These are phyloP conservation scores for Bubo scandiacus DNA, from an alignment of 2,113 vertebrate genomes.

Conservation along the genomic window DNA sequence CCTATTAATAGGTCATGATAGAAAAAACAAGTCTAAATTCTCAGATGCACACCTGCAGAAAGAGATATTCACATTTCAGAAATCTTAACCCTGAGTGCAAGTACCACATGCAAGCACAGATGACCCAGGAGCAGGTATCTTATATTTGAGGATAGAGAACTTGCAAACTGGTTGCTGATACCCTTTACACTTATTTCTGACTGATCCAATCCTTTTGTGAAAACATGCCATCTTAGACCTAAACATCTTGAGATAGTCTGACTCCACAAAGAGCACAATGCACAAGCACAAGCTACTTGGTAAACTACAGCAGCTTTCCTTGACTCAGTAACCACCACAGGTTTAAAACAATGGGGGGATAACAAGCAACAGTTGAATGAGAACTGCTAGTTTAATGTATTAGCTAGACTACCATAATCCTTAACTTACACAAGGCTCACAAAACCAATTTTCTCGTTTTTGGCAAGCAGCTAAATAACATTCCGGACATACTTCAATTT, in stretches of 20 bases:
- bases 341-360: not conserved
- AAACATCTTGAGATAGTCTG: not conserved
- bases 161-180: not conserved
- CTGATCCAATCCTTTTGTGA: not conserved
- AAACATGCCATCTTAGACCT: not conserved
- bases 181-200: not conserved
- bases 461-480: slow-evolving; percentile 98
- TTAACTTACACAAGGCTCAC: slow-evolving; percentile 95
- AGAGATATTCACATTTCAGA: not conserved
- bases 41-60: not conserved
- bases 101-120: not conserved
- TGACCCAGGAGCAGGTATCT: not conserved
- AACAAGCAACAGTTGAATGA: not conserved
- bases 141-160: not conserved
- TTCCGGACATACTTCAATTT: slow-evolving; percentile 99
- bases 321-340: not conserved
- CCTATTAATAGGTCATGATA: not conserved
- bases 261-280: not conserved
- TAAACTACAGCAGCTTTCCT: not conserved
- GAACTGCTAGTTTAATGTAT: not conserved
- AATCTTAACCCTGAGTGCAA: not conserved
- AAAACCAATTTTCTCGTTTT: slow-evolving; percentile 99
- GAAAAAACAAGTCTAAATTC: not conserved
- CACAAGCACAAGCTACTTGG: not conserved
- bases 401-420: not conserved